Evolutionary conservation across 2,113 vertebrate species (phyloP).

Genomic region (Phrynosoma platyrhinos): DNA sequence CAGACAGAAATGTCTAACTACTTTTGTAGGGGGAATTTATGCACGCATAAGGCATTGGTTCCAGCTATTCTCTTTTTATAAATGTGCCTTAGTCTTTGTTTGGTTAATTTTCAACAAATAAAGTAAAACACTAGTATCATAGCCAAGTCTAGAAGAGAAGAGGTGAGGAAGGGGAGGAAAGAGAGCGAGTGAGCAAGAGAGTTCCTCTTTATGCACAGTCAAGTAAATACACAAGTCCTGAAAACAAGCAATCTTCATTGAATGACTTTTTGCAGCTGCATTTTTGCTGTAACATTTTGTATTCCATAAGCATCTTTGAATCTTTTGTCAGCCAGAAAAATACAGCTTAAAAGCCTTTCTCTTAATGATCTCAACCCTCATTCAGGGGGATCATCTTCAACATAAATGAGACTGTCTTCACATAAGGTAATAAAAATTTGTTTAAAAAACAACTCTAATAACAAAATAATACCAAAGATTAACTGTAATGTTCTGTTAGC

Average conservation of each 20-base stretch:
- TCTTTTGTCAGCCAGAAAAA: neutral
- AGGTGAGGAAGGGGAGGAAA: neutral
- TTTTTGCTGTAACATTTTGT: neutral
- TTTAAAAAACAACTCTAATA: neutral
- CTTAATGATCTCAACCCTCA: slow-evolving; percentile 24
- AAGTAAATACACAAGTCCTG: neutral
- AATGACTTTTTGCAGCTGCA: slow-evolving; percentile 7
- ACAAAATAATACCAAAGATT: neutral
- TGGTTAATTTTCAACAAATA: neutral
- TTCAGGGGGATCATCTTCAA: neutral
- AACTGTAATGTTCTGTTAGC: slow-evolving; percentile 1
- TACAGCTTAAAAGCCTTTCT: neutral
- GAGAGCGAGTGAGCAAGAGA: no score
- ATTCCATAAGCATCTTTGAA: slow-evolving; percentile 19
- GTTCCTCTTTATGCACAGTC: neutral
- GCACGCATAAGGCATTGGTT: no score
- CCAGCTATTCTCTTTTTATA: no score
- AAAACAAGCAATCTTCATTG: neutral
- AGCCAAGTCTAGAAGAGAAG: neutral
- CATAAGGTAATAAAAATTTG: neutral
- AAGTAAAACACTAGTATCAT: neutral
- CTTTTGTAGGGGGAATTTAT: no score
- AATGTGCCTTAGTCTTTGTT: neutral
- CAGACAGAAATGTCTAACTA: no score
- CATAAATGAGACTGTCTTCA: neutral